Percentiles rank a stretch among this genome's conserved stretches.
phyloP scores from a whole-genome alignment of 2,888 invertebrate species.

The Acleris emargana region DNA sequence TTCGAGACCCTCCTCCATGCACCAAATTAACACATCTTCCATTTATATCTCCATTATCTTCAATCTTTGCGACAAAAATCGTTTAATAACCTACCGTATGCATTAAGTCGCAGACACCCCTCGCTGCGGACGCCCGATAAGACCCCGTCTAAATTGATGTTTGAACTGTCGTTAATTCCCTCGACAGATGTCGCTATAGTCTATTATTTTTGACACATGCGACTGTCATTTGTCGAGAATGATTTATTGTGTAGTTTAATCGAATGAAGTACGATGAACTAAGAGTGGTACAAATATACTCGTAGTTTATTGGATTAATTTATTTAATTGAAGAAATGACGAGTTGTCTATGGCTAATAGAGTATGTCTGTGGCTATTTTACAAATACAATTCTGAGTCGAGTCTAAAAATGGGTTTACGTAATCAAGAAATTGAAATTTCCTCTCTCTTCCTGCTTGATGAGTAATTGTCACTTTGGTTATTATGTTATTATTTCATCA shows the following conservation, averaged over 20 bases:
- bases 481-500: too few species aligned
- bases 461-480: too few species aligned
- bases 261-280: conserved; percentile 48
- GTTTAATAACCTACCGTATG: conserved; percentile 10
- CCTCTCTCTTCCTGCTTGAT: too few species aligned
- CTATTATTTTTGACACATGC: conserved; percentile 80
- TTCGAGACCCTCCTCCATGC: too few species aligned
- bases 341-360: too few species aligned
- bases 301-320: conserved; percentile 16
- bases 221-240: conserved; percentile 72
- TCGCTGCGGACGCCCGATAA: conserved; percentile 69
- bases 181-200: conserved; percentile 75
- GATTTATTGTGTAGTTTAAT: conserved; percentile 62
- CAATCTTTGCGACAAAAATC: conserved; percentile 24
- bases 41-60: conserved; percentile 18
- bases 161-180: conserved; percentile 81
- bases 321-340: background rate
- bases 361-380: too few species aligned
- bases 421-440: too few species aligned
- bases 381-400: too few species aligned
- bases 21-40: conserved; percentile 12
- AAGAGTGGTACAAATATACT: conserved; percentile 9
- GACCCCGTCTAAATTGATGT: conserved; percentile 75
- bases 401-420: too few species aligned
- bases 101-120: conserved; percentile 50